phyloP scores from a whole-genome alignment of 1,140 invertebrate species.

The Drosophila orosa region DNA sequence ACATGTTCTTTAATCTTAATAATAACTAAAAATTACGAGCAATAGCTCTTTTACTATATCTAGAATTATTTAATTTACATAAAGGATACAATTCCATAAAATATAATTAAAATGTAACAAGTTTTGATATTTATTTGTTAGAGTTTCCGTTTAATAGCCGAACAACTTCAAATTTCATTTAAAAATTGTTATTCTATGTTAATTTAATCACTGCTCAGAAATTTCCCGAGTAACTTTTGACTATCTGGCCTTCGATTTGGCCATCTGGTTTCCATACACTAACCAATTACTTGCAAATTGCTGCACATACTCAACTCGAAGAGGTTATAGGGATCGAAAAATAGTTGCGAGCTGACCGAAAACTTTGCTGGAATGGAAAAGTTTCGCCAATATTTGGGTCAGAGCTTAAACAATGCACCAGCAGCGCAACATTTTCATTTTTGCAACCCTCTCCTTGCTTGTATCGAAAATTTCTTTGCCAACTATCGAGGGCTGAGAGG shows the following conservation, averaged over 20 bases:
- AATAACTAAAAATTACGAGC: too few relatives aligned
- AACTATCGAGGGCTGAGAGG: slow-evolving; percentile 24
- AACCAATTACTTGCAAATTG: slow-evolving; percentile 53
- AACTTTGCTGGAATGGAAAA: slow-evolving; percentile 43
- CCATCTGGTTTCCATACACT: slow-evolving; percentile 18
- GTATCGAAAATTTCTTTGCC: slow-evolving; percentile 41
- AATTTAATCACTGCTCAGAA: slow-evolving; percentile 4
- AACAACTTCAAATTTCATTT: background rate
- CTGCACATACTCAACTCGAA: slow-evolving; percentile 9
- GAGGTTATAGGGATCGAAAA: slow-evolving; percentile 17
- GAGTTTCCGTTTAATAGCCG: background rate
- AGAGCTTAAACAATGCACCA: slow-evolving; percentile 65
- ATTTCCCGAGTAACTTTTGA: background rate
- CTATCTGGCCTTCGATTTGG: slow-evolving; percentile 12
- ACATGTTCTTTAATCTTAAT: background rate
- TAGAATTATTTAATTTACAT: too few relatives aligned
- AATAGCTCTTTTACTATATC: too few relatives aligned
- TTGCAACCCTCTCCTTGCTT: slow-evolving; percentile 9
- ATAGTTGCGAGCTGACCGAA: slow-evolving; percentile 37
- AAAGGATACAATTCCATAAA: background rate
- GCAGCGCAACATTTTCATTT: slow-evolving; percentile 47
- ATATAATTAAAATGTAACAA: background rate
- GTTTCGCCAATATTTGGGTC: slow-evolving; percentile 68
- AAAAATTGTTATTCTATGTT: background rate
- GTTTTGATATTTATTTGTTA: background rate